phyloP scores from a whole-genome alignment of 1,140 invertebrate species.

The Planococcus citri region DNA sequence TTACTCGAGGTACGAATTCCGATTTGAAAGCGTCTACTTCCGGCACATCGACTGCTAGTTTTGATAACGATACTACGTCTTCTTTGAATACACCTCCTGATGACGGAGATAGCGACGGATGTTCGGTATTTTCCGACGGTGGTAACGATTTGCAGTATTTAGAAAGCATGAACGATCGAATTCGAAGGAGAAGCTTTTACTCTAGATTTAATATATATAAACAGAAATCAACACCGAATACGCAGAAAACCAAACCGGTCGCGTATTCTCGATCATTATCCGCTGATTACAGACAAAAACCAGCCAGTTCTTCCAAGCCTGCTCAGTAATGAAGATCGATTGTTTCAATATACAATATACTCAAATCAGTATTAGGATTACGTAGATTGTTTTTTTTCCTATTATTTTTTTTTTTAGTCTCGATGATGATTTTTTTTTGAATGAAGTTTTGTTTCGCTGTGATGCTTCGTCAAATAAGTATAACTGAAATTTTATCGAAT shows the following conservation, averaged over 20 bases:
- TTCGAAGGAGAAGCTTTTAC: neutral
- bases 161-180: neutral
- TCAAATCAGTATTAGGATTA: too few species aligned
- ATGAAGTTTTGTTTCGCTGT: too few species aligned
- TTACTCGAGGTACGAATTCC: neutral
- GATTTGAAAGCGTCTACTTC: neutral
- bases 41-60: neutral
- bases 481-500: too few species aligned
- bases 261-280: constrained; percentile 4
- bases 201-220: constrained; percentile 1
- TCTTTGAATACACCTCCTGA: neutral
- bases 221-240: neutral
- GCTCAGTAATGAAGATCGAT: neutral
- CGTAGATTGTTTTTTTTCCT: too few species aligned
- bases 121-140: neutral
- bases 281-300: neutral
- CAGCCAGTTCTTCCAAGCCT: neutral
- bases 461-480: too few species aligned
- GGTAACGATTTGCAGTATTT: neutral
- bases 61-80: neutral
- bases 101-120: neutral
- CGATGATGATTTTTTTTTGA: too few species aligned
- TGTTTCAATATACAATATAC: too few species aligned
- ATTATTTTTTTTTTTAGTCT: too few species aligned
- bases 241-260: neutral